Conservation (phyloP, 2,888 invertebrate genomes). For the Chaitophorus viminalis region DNA sequence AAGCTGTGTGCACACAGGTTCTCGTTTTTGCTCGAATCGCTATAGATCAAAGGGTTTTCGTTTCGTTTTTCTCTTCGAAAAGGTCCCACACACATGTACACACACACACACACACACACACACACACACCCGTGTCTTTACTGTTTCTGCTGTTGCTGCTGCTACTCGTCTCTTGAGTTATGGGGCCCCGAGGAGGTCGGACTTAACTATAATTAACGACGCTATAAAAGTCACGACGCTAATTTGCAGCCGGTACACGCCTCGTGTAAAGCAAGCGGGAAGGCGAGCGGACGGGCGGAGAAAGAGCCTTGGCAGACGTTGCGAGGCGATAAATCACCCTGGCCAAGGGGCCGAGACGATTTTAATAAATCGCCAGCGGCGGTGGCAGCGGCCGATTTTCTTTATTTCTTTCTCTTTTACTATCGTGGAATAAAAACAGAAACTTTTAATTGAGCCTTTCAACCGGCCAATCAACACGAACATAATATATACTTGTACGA, state of each 20-base stretch:
- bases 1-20: background rate
- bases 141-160: background rate
- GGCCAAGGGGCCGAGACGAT: constrained; percentile 47
- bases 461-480: constrained; percentile 25
- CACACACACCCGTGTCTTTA: background rate
- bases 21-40: constrained; percentile 4
- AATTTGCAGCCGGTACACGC: constrained; percentile 61
- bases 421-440: constrained; percentile 26
- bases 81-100: too few species aligned
- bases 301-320: constrained; percentile 50
- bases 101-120: too few species aligned
- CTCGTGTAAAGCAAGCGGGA: constrained; percentile 17
- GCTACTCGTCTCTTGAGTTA: constrained; percentile 51
- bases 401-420: constrained; percentile 34
- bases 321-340: constrained; percentile 48
- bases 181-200: constrained; percentile 58
- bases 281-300: background rate
- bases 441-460: constrained; percentile 42
- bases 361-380: constrained; percentile 53
- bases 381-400: constrained; percentile 25
- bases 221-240: constrained; percentile 61
- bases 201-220: constrained; percentile 62
- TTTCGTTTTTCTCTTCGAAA: background rate
- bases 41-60: constrained; percentile 50
- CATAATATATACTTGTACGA: background rate